A percentile compares a stretch with the other conserved stretches of the same genome.
These are phyloP conservation scores for Corythornis madagascariensis DNA, from an alignment of 2,113 vertebrate genomes.

Conservation along the genomic window DNA sequence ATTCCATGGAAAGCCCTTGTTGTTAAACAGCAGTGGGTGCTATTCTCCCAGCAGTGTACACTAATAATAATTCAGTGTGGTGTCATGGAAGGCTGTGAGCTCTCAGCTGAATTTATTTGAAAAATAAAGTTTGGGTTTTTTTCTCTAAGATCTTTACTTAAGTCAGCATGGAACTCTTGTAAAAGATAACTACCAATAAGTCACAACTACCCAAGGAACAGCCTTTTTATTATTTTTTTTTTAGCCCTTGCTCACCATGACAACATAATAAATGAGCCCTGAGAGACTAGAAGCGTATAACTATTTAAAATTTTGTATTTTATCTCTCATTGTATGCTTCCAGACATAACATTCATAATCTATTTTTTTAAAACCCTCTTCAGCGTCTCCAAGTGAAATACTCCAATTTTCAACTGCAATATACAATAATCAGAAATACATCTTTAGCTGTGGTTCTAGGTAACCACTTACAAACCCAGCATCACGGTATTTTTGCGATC, in stretches of 20 bases:
- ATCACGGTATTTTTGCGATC: constrained; percentile 43
- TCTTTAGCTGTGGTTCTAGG: background rate
- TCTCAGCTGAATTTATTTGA: constrained; percentile 73
- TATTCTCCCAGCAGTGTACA: constrained; percentile 64
- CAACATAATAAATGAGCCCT: constrained; percentile 76
- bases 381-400: constrained; percentile 61
- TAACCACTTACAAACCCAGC: constrained; percentile 40
- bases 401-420: constrained; percentile 40
- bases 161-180: constrained; percentile 74
- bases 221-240: constrained; percentile 74
- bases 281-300: constrained; percentile 55
- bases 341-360: constrained; percentile 56
- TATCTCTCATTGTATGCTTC: constrained; percentile 59
- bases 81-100: constrained; percentile 63
- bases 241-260: constrained; percentile 73
- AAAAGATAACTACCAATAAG: constrained; percentile 76
- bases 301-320: constrained; percentile 69
- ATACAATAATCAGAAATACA: constrained; percentile 38
- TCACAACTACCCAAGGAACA: constrained; percentile 69
- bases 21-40: constrained; percentile 59
- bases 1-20: constrained; percentile 43
- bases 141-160: constrained; percentile 72
- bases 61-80: constrained; percentile 64
- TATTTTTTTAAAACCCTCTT: constrained; percentile 45
- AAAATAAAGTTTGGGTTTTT: constrained; percentile 69